phyloP scores from a whole-genome alignment of 2,113 vertebrate genomes.

The Haemorhous mexicanus region DNA sequence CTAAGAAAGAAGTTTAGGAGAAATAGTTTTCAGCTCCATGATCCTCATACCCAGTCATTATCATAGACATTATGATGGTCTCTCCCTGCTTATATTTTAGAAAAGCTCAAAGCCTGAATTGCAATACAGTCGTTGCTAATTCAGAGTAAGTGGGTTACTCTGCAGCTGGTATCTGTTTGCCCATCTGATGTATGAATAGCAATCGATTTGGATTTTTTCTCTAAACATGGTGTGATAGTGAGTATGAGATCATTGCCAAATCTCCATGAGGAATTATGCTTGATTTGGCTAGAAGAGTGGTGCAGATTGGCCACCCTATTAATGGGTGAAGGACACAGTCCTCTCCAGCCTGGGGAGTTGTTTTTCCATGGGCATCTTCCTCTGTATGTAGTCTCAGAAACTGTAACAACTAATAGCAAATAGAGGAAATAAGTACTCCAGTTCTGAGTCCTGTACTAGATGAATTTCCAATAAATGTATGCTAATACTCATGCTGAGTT shows the following conservation, averaged over 20 bases:
- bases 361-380: not conserved
- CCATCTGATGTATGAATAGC: constrained; percentile 55
- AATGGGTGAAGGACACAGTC: not conserved
- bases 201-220: constrained; percentile 24
- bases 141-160: constrained; percentile 40
- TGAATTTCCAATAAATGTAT: not conserved
- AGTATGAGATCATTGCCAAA: not conserved
- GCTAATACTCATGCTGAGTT: not conserved
- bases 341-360: not conserved
- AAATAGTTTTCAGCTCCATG: constrained; percentile 46
- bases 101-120: constrained; percentile 33
- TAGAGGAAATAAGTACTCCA: not conserved
- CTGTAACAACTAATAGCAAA: not conserved
- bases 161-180: constrained; percentile 63
- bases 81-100: constrained; percentile 39
- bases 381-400: not conserved
- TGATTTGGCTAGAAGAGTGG: not conserved
- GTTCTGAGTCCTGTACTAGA: not conserved
- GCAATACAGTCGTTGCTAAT: constrained; percentile 26
- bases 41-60: constrained; percentile 40
- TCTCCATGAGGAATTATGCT: not conserved
- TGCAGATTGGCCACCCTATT: not conserved
- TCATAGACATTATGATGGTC: constrained; percentile 35
- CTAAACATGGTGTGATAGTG: not conserved
- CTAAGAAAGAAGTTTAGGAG: constrained; percentile 24